phyloP scores from a whole-genome alignment of 2,797 vertebrate species.

The Coilia nasus region DNA sequence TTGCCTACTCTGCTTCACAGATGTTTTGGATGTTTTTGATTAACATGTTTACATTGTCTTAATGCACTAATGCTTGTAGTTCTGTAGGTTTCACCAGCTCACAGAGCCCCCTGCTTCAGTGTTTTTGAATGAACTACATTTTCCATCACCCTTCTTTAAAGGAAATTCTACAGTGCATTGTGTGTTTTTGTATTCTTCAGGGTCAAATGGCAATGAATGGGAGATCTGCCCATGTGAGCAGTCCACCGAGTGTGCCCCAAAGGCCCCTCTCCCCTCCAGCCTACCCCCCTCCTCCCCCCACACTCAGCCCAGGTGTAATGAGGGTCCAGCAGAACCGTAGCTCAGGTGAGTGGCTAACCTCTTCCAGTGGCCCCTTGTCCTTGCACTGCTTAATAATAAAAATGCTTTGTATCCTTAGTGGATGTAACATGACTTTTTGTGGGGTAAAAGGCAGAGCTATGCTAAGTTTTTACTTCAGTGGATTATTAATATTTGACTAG shows the following conservation, averaged over 20 bases:
- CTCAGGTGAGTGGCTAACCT: conserved; percentile 79
- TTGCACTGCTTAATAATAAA: neutral
- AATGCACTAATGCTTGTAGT: conserved; percentile 26
- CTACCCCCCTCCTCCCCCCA: conserved; percentile 83
- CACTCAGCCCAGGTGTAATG: conserved; percentile 80
- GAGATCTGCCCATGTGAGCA: conserved; percentile 75
- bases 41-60: neutral
- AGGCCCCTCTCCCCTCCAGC: conserved; percentile 90
- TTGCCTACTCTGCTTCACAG: neutral
- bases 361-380: no score
- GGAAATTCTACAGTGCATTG: conserved; percentile 32
- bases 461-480: neutral
- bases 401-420: no score
- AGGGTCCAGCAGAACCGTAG: conserved; percentile 83
- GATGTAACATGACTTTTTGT: no score
- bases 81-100: conserved; percentile 14
- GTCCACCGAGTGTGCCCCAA: conserved; percentile 82
- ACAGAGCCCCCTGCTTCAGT: conserved; percentile 3
- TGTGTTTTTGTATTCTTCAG: conserved; percentile 63
- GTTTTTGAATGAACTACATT: conserved; percentile 38
- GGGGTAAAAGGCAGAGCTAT: no score
- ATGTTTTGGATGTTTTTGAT: neutral
- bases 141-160: conserved; percentile 40
- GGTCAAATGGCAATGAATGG: conserved; percentile 93
- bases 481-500: neutral